Conservation (phyloP, 1,140 invertebrate genomes). For the Aphaenogaster rudis region DNA sequence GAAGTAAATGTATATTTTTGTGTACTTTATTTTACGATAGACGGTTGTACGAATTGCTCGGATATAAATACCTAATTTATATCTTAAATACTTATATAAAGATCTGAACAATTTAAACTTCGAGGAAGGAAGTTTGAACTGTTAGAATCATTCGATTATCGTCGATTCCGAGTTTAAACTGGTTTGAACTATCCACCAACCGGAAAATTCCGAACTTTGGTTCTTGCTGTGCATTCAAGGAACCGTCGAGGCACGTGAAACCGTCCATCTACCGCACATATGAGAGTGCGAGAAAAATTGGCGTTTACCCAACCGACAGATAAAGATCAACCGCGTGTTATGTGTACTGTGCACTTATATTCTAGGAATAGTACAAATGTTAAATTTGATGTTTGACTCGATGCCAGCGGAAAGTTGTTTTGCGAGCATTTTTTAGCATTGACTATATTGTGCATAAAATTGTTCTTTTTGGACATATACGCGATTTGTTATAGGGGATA, state of each 20-base stretch:
- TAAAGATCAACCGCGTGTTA: slow-evolving; percentile 52
- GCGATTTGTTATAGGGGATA: background rate
- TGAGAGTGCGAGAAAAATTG: slow-evolving; percentile 56
- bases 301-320: slow-evolving; percentile 60
- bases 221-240: slow-evolving; percentile 22
- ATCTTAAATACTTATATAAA: background rate
- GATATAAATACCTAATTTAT: slow-evolving; percentile 2
- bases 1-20: background rate
- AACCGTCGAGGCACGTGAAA: slow-evolving; percentile 12
- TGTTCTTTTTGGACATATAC: slow-evolving; percentile 14
- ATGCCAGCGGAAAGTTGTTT: slow-evolving; percentile 63
- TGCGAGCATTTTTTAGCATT: slow-evolving; percentile 55
- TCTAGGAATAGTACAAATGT: slow-evolving; percentile 73
- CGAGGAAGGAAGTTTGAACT: background rate
- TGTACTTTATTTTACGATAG: background rate
- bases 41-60: background rate
- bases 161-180: slow-evolving; percentile 6
- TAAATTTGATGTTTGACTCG: slow-evolving; percentile 64
- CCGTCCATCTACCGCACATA: background rate
- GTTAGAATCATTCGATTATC: slow-evolving; percentile 6
- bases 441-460: background rate
- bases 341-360: slow-evolving; percentile 51
- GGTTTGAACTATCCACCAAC: slow-evolving; percentile 31
- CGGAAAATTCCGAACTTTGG: slow-evolving; percentile 12
- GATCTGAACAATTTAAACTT: background rate